Evolutionary conservation across 30 jellyfish, hydroid and myxozoan genomes (phyloP).

Genomic region (Chrysaora quinquecirrha): DNA sequence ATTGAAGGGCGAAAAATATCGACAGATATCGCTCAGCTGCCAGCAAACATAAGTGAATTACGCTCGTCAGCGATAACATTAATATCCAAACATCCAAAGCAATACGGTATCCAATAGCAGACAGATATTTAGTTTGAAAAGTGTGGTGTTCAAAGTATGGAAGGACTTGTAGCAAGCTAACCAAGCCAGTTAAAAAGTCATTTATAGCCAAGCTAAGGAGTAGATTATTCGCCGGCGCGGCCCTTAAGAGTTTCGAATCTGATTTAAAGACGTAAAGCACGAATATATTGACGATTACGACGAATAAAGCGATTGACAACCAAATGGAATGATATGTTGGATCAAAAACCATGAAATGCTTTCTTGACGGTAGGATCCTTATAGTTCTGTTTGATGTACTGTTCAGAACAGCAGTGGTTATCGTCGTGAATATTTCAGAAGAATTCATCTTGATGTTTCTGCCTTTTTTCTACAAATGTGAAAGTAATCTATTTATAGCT

Average conservation of each 20-base stretch:
- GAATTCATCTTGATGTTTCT: background rate
- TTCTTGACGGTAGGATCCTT: too few species aligned
- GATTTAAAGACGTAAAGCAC: constrained; percentile 57
- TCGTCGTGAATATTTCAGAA: background rate
- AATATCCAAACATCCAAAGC: constrained; percentile 51
- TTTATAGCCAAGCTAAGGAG: constrained; percentile 85
- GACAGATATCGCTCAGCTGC: constrained; percentile 85
- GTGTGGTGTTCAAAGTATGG: constrained; percentile 39
- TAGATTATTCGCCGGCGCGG: constrained; percentile 63
- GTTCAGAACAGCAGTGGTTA: too few species aligned
- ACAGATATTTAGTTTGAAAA: background rate
- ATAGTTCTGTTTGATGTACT: too few species aligned
- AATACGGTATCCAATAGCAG: constrained; percentile 7
- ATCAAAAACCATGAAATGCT: too few species aligned
- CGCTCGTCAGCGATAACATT: constrained; percentile 63
- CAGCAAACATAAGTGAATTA: constrained; percentile 69
- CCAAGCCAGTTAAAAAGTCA: constrained; percentile 78
- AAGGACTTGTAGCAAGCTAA: constrained; percentile 55
- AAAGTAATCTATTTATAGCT: background rate
- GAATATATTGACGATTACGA: constrained; percentile 56
- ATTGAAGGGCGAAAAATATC: constrained; percentile 86
- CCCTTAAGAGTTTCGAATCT: constrained; percentile 38
- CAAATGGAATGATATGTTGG: constrained; percentile 56
- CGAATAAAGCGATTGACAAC: constrained; percentile 50
- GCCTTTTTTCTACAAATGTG: too few species aligned